These are phyloP conservation scores for Gambusia holbrooki DNA, from an alignment of 2,113 vertebrate genomes.

Conservation along the genomic window DNA sequence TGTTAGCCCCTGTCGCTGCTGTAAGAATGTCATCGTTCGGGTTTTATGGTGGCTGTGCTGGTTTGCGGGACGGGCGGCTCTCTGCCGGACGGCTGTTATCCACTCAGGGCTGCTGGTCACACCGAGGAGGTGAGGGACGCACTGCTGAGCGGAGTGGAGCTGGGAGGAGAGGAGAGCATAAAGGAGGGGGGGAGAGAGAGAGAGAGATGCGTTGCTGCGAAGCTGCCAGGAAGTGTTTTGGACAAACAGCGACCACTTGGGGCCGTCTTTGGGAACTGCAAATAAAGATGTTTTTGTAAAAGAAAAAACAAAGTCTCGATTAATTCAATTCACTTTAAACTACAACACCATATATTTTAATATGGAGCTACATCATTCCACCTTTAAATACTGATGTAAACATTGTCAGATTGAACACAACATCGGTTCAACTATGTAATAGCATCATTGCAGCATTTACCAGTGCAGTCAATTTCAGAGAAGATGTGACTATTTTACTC, in stretches of 20 bases:
- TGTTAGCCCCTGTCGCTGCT: constrained; percentile 53
- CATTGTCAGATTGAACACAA: not conserved
- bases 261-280: constrained; percentile 12
- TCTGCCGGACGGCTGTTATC: constrained; percentile 19
- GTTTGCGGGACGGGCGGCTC: constrained; percentile 24
- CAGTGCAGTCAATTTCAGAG: too few species aligned
- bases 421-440: too few species aligned
- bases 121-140: constrained; percentile 60
- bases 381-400: not conserved
- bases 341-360: not conserved
- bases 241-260: constrained; percentile 59
- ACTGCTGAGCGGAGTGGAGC: not conserved
- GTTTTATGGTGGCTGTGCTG: constrained; percentile 43
- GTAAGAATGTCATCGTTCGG: constrained; percentile 77
- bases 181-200: not conserved
- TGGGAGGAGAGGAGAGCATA: not conserved
- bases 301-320: not conserved
- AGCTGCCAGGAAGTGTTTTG: not conserved
- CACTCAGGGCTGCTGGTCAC: constrained; percentile 53
- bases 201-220: not conserved
- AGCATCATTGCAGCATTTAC: too few species aligned
- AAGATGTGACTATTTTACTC: too few species aligned
- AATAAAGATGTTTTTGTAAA: not conserved
- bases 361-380: not conserved
- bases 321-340: not conserved